Conservation (phyloP, 2,113 vertebrate genomes). For the Calonectris borealis region DNA sequence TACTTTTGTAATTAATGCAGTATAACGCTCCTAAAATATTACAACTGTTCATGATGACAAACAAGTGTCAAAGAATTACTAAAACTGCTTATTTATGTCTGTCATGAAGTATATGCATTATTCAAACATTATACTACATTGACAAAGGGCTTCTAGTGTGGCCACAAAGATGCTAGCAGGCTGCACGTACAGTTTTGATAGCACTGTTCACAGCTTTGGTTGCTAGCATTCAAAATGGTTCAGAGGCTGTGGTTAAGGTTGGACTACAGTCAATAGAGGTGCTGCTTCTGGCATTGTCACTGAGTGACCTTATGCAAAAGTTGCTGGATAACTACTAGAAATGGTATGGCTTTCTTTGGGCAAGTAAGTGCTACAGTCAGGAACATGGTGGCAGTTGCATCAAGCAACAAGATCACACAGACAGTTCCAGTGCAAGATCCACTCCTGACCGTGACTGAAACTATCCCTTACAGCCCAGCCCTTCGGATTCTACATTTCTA, state of each 20-base stretch:
- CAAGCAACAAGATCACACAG: background rate
- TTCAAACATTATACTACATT: background rate
- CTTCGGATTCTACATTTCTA: background rate
- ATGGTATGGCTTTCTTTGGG: background rate
- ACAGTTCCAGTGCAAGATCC: background rate
- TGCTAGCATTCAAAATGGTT: background rate
- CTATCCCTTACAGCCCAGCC: background rate
- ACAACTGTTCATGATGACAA: background rate
- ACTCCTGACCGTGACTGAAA: accelerated
- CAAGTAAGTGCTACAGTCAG: background rate
- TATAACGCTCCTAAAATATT: background rate
- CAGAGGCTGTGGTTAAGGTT: background rate
- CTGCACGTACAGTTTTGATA: accelerated
- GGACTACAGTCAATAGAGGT: background rate
- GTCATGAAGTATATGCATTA: background rate
- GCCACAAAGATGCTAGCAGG: background rate
- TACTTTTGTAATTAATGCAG: background rate
- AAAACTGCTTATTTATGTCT: background rate
- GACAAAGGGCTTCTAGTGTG: background rate
- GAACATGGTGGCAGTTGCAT: background rate
- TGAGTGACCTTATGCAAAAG: background rate
- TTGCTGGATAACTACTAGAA: background rate
- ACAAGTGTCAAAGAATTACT: background rate
- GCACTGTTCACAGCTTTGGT: background rate
- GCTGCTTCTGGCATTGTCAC: background rate